Percentiles rank a stretch among this genome's conserved stretches.
phyloP scores from a whole-genome alignment of 2,113 vertebrate genomes.

The Pollachius pollachius region DNA sequence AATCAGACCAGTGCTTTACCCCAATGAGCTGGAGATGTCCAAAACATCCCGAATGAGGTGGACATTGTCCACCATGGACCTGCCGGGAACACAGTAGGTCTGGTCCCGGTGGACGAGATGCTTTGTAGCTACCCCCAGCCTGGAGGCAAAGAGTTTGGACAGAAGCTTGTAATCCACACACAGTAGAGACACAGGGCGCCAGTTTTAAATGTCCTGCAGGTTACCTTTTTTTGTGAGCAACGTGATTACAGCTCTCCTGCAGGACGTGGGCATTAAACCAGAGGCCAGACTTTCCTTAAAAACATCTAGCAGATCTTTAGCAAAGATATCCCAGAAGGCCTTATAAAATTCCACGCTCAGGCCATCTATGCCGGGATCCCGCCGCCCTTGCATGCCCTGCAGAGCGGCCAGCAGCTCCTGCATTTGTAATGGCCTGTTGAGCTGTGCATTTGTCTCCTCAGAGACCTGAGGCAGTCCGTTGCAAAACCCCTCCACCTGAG shows the following conservation, averaged over 20 bases:
- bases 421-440: conserved; percentile 4
- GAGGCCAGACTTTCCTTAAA: not conserved
- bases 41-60: not conserved
- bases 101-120: no score
- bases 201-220: conserved; percentile 16
- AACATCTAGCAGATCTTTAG: not conserved
- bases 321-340: conserved; percentile 5
- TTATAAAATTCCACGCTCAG: not conserved
- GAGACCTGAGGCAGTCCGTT: not conserved
- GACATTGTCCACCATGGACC: not conserved
- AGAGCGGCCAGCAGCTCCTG: conserved; percentile 1
- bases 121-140: no score
- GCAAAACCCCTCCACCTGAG: not conserved
- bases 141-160: not conserved
- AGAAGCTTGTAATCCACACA: conserved; percentile 11
- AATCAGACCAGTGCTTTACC: not conserved
- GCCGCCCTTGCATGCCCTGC: conserved; percentile 6
- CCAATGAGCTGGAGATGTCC: not conserved
- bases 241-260: conserved; percentile 11
- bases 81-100: not conserved
- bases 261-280: not conserved
- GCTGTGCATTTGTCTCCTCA: not conserved
- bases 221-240: conserved; percentile 16
- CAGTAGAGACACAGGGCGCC: conserved; percentile 8
- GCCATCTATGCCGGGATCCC: no score